phyloP scores from a whole-genome alignment of 2,113 vertebrate genomes.

The Otocyon megalotis region DNA sequence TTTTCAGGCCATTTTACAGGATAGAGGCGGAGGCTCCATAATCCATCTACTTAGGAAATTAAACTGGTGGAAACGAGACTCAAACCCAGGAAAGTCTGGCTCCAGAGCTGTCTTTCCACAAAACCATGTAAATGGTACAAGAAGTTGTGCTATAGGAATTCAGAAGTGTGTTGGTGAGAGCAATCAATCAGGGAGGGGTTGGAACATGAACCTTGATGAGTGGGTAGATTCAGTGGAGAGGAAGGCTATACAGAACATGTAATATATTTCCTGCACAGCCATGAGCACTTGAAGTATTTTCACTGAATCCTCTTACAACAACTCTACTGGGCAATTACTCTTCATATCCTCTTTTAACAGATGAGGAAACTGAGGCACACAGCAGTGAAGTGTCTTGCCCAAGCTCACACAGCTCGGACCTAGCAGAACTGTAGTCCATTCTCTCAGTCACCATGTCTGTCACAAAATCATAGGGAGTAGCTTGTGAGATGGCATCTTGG shows the following conservation, averaged over 20 bases:
- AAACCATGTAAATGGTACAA: neutral
- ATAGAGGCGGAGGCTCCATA: neutral
- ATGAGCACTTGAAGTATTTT: neutral
- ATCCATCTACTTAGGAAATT: neutral
- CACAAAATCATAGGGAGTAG: neutral
- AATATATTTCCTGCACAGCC: neutral
- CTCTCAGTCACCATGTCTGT: neutral
- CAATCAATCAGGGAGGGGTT: neutral
- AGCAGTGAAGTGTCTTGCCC: neutral
- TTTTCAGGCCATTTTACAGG: neutral
- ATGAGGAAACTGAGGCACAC: neutral
- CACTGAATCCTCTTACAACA: neutral
- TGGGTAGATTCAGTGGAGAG: neutral
- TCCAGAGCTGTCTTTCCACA: neutral
- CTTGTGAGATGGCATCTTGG: neutral
- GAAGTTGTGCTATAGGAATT: neutral
- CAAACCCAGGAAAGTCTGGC: neutral
- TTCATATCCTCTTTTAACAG: neutral
- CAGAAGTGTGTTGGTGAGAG: neutral
- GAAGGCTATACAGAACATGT: accelerated
- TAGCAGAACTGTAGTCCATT: neutral
- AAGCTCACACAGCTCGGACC: neutral
- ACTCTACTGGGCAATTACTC: neutral
- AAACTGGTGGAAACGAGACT: neutral
- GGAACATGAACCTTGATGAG: neutral